A percentile compares a stretch with the other conserved stretches of the same genome.
Evolutionary conservation across 2,113 vertebrate genomes (phyloP).

Genomic region (Aythya baeri): DNA sequence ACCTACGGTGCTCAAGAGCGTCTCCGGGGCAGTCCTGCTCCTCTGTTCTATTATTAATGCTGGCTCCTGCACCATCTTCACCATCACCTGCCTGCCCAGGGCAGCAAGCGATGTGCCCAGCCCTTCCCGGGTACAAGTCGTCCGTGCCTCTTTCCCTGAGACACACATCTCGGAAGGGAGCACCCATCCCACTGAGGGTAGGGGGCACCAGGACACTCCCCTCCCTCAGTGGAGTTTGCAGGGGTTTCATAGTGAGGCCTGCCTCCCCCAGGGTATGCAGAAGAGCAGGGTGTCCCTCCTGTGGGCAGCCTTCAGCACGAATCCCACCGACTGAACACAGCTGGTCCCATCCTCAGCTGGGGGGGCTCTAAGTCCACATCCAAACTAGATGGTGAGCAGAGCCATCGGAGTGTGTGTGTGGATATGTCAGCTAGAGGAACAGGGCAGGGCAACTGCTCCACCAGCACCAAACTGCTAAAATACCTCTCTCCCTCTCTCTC

Average conservation of each 20-base stretch:
- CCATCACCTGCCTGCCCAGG: rapidly evolving
- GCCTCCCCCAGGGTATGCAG: not conserved
- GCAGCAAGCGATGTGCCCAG: rapidly evolving
- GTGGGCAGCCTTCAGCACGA: not conserved
- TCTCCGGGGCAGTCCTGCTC: not conserved
- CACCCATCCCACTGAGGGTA: rapidly evolving
- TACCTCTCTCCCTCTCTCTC: not conserved
- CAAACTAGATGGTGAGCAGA: not conserved
- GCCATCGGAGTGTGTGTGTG: not conserved
- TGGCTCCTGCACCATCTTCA: not conserved
- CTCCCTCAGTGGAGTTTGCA: not conserved
- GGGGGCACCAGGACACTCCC: not conserved
- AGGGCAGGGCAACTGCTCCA: not conserved
- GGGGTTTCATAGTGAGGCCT: not conserved
- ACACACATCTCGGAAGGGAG: not conserved
- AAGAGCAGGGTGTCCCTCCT: rapidly evolving
- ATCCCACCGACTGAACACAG: not conserved
- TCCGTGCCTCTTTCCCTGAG: not conserved
- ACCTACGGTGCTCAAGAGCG: not conserved
- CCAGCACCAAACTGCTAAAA: not conserved
- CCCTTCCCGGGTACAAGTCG: not conserved
- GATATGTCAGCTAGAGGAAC: not conserved
- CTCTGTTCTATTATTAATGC: conserved; percentile 21
- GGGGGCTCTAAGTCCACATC: not conserved
- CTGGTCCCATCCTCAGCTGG: not conserved